phyloP scores from a whole-genome alignment of 2,113 vertebrate genomes.

The Holacanthus passer region DNA sequence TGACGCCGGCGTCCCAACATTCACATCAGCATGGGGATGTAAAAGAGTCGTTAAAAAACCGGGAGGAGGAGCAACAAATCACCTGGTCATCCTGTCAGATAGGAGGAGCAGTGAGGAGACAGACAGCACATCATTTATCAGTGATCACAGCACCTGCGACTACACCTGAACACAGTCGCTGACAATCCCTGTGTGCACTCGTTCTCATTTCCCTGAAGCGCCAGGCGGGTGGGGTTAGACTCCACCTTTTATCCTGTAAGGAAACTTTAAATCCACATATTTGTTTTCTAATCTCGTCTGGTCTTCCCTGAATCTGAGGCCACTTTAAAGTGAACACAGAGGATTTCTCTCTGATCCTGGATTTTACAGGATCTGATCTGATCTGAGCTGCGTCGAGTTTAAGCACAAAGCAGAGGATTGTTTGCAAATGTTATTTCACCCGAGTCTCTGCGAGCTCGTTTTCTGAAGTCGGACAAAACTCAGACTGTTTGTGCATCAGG shows the following conservation, averaged over 20 bases:
- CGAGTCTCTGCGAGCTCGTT: neutral
- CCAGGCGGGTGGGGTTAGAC: neutral
- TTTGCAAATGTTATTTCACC: constrained; percentile 11
- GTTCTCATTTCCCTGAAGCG: neutral
- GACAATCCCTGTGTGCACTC: neutral
- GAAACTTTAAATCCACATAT: neutral
- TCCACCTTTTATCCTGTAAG: neutral
- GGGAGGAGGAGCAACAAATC: constrained; percentile 83
- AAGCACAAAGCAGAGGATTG: neutral
- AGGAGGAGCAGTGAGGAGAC: constrained; percentile 79
- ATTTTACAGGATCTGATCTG: neutral
- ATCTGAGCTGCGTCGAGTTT: neutral
- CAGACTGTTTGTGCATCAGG: neutral
- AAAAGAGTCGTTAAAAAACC: constrained; percentile 35
- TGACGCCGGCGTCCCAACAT: constrained; percentile 67
- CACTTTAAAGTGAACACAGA: neutral
- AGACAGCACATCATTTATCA: constrained; percentile 51
- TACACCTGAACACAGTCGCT: neutral
- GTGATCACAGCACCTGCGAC: constrained; percentile 5
- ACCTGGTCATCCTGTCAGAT: constrained; percentile 90
- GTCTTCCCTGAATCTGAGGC: neutral
- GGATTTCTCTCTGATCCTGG: neutral
- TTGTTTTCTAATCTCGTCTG: neutral
- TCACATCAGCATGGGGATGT: constrained; percentile 45
- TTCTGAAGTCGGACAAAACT: neutral